Conservation (phyloP, 2,797 vertebrate species). For the Centroberyx gerrardi region DNA sequence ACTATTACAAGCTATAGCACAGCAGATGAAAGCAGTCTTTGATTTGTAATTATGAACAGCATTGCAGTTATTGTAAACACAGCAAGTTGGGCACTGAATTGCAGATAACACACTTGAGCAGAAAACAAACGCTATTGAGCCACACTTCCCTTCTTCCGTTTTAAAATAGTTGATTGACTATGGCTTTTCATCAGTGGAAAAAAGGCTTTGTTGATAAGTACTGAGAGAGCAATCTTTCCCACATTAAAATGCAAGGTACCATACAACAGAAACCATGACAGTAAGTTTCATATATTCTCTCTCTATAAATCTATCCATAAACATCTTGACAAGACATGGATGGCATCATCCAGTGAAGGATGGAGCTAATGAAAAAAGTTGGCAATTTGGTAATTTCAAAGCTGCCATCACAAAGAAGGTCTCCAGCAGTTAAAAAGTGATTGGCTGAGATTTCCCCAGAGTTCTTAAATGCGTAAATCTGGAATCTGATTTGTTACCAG, state of each 20-base stretch:
- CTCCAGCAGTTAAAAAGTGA: conserved; percentile 22
- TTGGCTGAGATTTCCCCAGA: neutral
- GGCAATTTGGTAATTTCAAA: conserved; percentile 75
- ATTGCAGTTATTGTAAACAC: conserved; percentile 73
- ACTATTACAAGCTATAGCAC: conserved; percentile 28
- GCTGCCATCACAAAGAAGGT: conserved; percentile 79
- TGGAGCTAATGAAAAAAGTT: conserved; percentile 21
- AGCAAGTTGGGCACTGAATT: conserved; percentile 60
- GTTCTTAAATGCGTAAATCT: neutral
- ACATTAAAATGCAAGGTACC: conserved; percentile 80
- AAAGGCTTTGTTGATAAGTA: conserved; percentile 79
- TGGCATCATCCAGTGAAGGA: conserved; percentile 24
- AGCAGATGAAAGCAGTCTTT: conserved; percentile 40
- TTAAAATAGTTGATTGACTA: conserved; percentile 87
- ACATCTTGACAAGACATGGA: conserved; percentile 26
- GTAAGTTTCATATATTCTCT: conserved; percentile 20
- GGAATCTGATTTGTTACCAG: conserved; percentile 20
- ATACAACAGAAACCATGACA: conserved; percentile 42
- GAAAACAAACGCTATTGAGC: conserved; percentile 63
- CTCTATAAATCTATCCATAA: conserved; percentile 33
- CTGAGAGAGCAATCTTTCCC: conserved; percentile 85
- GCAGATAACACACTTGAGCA: conserved; percentile 77
- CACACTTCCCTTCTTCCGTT: conserved; percentile 80
- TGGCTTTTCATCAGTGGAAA: conserved; percentile 80
- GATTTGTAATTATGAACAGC: conserved; percentile 43